phyloP scores from a whole-genome alignment of 2,888 invertebrate species.

The Dione juno region DNA sequence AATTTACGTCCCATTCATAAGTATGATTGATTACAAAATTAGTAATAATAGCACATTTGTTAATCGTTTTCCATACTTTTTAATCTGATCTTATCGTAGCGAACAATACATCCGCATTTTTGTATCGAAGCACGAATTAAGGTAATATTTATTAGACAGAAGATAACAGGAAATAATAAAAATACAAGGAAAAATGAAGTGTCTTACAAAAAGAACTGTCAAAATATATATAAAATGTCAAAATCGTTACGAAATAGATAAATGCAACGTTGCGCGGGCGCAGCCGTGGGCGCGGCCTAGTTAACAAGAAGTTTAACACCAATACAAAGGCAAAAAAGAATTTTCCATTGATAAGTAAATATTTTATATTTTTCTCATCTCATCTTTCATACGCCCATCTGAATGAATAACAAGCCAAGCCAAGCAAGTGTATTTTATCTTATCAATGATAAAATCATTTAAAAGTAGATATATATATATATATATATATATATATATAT shows the following conservation, averaged over 20 bases:
- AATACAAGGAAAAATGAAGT: not conserved
- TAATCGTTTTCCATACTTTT: not conserved
- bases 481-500: not conserved
- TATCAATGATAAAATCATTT: not conserved
- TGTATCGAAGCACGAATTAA: not conserved
- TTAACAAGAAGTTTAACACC: not conserved
- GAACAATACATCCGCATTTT: constrained; percentile 2
- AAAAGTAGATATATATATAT: not conserved
- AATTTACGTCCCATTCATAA: not conserved
- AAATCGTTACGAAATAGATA: not conserved
- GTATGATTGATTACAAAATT: constrained; percentile 11
- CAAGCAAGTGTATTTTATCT: not conserved
- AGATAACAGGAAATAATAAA: not conserved
- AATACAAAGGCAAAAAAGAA: not conserved
- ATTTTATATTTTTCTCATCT: not conserved
- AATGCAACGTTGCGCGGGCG: not conserved
- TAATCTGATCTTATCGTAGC: not conserved
- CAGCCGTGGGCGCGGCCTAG: constrained; percentile 7
- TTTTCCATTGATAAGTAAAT: not conserved
- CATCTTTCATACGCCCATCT: not conserved
- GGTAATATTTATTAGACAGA: not conserved
- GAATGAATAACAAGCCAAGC: not conserved
- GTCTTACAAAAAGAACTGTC: not conserved
- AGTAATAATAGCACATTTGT: not conserved
- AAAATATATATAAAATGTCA: not conserved